These are phyloP conservation scores for Danio albolineatus DNA, from an alignment of 2,797 vertebrate species.

Conservation along the genomic window DNA sequence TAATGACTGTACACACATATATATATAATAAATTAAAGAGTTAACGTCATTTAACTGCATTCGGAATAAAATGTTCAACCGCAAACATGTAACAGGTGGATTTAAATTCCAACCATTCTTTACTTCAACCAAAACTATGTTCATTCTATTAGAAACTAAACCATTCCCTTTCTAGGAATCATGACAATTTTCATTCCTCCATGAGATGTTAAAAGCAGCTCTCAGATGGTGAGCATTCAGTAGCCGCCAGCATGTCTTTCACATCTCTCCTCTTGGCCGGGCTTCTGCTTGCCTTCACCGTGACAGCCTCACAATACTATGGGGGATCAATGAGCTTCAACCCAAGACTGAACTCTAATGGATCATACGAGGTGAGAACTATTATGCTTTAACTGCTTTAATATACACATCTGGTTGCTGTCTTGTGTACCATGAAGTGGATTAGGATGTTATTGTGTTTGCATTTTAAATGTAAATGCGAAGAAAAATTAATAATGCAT, in stretches of 20 bases:
- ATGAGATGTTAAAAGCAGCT: neutral
- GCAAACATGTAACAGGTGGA: too few relatives aligned
- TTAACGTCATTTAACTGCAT: too few relatives aligned
- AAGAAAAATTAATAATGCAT: too few relatives aligned
- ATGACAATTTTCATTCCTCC: neutral
- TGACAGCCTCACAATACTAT: conserved; percentile 34
- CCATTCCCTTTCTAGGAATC: neutral
- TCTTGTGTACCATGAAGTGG: too few relatives aligned
- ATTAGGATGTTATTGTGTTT: too few relatives aligned
- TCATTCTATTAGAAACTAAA: too few relatives aligned
- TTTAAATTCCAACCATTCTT: neutral
- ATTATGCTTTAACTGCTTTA: neutral
- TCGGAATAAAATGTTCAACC: too few relatives aligned
- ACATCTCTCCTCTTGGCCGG: conserved; percentile 1
- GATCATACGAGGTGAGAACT: conserved; percentile 42
- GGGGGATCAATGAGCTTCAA: conserved; percentile 64
- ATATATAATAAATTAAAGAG: too few relatives aligned
- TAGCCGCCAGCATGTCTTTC: conserved; percentile 41
- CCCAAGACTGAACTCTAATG: neutral
- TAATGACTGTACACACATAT: too few relatives aligned
- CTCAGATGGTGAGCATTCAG: neutral
- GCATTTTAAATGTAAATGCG: too few relatives aligned
- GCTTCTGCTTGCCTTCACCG: conserved; percentile 48
- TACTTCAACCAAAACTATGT: too few relatives aligned
- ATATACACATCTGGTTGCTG: too few relatives aligned